A percentile compares a stretch with the other conserved stretches of the same genome.
phyloP scores from a whole-genome alignment of 2,113 vertebrate species.

The Scolopax mira region DNA sequence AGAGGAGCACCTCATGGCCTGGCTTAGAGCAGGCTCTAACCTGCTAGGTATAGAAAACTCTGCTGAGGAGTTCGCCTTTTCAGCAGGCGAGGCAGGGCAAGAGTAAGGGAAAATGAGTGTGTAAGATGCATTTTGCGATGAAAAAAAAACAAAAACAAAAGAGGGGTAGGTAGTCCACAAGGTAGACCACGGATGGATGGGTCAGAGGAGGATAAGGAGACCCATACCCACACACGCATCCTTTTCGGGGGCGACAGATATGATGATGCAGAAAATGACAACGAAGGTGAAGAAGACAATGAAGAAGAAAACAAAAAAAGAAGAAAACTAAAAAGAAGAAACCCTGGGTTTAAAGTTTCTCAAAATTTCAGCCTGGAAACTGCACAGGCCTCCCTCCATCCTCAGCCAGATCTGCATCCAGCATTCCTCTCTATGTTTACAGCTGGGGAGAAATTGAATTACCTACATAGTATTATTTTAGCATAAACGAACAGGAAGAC shows the following conservation, averaged over 20 bases:
- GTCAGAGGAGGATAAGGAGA: background rate
- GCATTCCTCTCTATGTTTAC: conserved; percentile 71
- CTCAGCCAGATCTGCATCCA: conserved; percentile 17
- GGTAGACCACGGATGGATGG: background rate
- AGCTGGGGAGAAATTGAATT: conserved; percentile 73
- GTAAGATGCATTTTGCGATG: background rate
- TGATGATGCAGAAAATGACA: background rate
- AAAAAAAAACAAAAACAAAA: background rate
- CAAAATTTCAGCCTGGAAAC: conserved; percentile 56
- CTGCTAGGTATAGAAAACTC: background rate
- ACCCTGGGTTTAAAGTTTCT: conserved; percentile 25
- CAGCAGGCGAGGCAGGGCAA: background rate
- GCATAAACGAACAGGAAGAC: conserved; percentile 74
- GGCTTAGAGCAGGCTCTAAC: background rate
- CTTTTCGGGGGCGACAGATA: background rate
- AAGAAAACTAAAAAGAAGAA: too few relatives aligned
- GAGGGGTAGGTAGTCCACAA: background rate
- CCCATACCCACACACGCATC: fast-evolving
- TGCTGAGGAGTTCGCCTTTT: background rate
- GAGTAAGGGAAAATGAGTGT: background rate
- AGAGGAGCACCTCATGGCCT: background rate
- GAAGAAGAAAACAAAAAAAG: background rate
- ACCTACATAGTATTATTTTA: conserved; percentile 72
- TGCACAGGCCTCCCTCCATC: conserved; percentile 1
- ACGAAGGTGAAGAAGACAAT: fast-evolving